Percentiles rank a stretch among this genome's conserved stretches.
These are phyloP conservation scores for Conus ventricosus DNA, from an alignment of 1,140 invertebrate genomes.

Conservation along the genomic window DNA sequence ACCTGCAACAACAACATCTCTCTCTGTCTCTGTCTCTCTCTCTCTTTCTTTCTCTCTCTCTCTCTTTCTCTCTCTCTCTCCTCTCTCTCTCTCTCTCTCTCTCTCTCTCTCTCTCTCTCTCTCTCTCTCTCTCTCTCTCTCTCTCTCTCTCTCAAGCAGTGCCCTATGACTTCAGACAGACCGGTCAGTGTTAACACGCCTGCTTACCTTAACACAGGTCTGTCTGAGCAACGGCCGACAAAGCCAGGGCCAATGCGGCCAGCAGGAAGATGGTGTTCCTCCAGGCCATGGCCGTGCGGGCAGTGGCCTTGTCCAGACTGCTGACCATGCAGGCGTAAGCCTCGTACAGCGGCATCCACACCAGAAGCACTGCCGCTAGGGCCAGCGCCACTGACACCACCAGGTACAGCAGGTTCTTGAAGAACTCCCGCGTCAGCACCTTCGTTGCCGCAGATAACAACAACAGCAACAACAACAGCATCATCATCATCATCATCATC, in stretches of 20 bases:
- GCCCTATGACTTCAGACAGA: too few species aligned
- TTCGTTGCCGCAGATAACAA: background rate
- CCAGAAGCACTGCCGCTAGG: background rate
- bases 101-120: too few species aligned
- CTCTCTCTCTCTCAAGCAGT: too few species aligned
- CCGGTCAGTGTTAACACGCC: background rate
- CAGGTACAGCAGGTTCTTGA: background rate
- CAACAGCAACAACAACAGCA: too few species aligned
- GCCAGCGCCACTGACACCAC: background rate
- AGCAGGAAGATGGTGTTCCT: background rate
- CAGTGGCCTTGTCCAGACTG: background rate
- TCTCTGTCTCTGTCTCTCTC: too few species aligned
- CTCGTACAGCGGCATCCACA: slow-evolving; percentile 8
- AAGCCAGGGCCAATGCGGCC: background rate
- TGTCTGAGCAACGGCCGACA: background rate
- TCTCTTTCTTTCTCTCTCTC: too few species aligned
- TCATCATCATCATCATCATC: too few species aligned
- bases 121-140: too few species aligned
- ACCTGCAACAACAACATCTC: too few species aligned
- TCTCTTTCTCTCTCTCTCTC: too few species aligned
- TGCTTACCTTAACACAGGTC: background rate
- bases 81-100: too few species aligned
- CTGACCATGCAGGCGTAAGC: slow-evolving; percentile 5
- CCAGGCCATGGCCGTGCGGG: background rate
- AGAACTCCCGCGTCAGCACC: slow-evolving; percentile 3